Evolutionary conservation across 37 sponge, comb jelly and placozoan species (phyloP), one percentile per base, ranked within the genome.

Genomic region (Crambe crambe): DNA sequence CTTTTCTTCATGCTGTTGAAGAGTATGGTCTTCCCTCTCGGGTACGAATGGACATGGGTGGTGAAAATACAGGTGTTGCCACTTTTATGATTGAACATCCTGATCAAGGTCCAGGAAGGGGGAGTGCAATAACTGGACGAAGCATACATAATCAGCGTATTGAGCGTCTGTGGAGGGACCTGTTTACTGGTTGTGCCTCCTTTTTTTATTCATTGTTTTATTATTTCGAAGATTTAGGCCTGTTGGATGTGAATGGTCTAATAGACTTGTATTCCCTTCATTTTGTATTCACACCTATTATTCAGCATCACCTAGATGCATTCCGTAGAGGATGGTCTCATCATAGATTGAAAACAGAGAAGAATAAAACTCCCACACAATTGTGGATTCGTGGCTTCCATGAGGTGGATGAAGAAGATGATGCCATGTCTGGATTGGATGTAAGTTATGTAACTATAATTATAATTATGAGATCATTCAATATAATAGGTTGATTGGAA

Each of bases 61-160:
- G 85, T 42, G 91, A 90, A 71, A 90, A 90, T 76, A 66, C 80
- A 17, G 18, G 23, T 6, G 86, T 90, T 25, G 86, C 73, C 34
- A 21, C 39, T 27, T 90, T 74, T 66, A 86, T 91, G 87, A 20
- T 91, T 37, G 68, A 91, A 29, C 92, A 90, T 63, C 72, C 83
- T 40, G 83, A 74, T 39, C 76, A 87, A 32, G 92, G 92, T 20
- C 56, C 82, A 42, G 82, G 65, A n/a, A 82, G 92, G 42, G 84
- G 80, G 0, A 82, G 84, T 74, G 73, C 74, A 3, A 91, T 91
- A 40, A 78, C 75, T 34, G 91, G 86, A 2, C 29, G 72, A 22
- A 91, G 87, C 35, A 68, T 76, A 36, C 89, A 92, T 60, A 92
- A 92, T 42, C 93, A 92, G 56, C 67, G 89, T 10, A 92, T 92